Percentiles rank a stretch among this genome's conserved stretches.
Conservation (phyloP, 2,888 invertebrate genomes). For the Pharmacophagus antenor region DNA sequence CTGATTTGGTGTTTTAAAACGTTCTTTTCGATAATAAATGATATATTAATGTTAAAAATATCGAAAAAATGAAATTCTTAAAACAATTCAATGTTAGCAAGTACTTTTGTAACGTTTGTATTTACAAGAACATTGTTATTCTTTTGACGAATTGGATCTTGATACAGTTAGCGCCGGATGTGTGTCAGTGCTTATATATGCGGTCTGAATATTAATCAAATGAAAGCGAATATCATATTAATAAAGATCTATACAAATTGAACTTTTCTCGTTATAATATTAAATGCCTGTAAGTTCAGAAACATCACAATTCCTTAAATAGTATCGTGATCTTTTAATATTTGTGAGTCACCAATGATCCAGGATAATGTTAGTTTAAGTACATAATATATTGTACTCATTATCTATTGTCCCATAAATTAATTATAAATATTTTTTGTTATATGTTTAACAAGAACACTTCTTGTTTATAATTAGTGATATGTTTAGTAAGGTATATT, state of each 20-base stretch:
- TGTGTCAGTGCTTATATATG: constrained; percentile 57
- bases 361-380: constrained; percentile 7
- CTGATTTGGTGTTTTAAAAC: not conserved
- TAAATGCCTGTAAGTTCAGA: not conserved
- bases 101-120: not conserved
- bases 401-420: not conserved
- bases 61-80: not conserved
- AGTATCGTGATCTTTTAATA: constrained; percentile 6
- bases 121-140: constrained; percentile 14
- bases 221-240: constrained; percentile 39
- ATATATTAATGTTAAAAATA: too few species aligned
- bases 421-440: too few species aligned
- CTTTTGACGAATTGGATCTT: constrained; percentile 46
- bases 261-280: not conserved
- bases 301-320: constrained; percentile 27
- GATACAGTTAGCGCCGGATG: constrained; percentile 58
- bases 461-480: too few species aligned
- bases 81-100: not conserved
- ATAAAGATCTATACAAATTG: constrained; percentile 8
- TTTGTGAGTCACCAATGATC: constrained; percentile 5
- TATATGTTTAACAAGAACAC: too few species aligned
- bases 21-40: too few species aligned
- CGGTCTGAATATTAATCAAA: constrained; percentile 51
- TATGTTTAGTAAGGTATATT: not conserved
- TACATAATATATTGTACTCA: constrained; percentile 5